Conservation (phyloP, 1,140 invertebrate genomes). For the Drosophila nasuta region DNA sequence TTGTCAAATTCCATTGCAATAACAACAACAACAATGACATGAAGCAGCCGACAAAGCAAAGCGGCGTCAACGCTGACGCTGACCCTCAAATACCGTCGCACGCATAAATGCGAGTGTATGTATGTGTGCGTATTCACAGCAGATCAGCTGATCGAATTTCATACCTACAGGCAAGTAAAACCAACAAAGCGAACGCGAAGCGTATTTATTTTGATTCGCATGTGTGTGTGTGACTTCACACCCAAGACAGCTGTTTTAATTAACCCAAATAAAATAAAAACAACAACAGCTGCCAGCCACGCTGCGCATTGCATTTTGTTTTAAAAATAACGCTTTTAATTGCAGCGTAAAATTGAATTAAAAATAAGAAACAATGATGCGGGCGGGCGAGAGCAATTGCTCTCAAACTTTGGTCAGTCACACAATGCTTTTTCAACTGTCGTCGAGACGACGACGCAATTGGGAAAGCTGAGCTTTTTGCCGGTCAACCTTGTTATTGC, state of each 20-base stretch:
- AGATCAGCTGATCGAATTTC: slow-evolving; percentile 81
- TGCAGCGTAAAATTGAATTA: slow-evolving; percentile 46
- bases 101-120: slow-evolving; percentile 1
- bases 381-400: slow-evolving; percentile 28
- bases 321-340: slow-evolving; percentile 44
- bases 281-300: slow-evolving; percentile 10
- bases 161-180: slow-evolving; percentile 54
- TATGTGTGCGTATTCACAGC: slow-evolving; percentile 7
- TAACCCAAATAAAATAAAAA: slow-evolving; percentile 68
- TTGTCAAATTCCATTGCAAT: slow-evolving; percentile 36
- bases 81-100: slow-evolving; percentile 53
- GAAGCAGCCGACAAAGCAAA: slow-evolving; percentile 12
- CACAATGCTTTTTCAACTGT: slow-evolving; percentile 28
- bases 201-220: slow-evolving; percentile 63
- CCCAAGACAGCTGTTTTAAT: slow-evolving; percentile 78
- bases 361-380: slow-evolving; percentile 33
- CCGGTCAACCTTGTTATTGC: slow-evolving; percentile 66
- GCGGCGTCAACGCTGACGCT: slow-evolving; percentile 46
- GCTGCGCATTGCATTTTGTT: slow-evolving; percentile 25
- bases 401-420: slow-evolving; percentile 18
- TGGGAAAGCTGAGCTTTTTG: slow-evolving; percentile 74
- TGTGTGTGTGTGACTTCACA: slow-evolving; percentile 48
- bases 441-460: slow-evolving; percentile 66
- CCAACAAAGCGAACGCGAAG: slow-evolving; percentile 25
- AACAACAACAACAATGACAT: slow-evolving; percentile 13